Conservation (phyloP, 2,797 vertebrate species). For the Hafferia zeledoni region DNA sequence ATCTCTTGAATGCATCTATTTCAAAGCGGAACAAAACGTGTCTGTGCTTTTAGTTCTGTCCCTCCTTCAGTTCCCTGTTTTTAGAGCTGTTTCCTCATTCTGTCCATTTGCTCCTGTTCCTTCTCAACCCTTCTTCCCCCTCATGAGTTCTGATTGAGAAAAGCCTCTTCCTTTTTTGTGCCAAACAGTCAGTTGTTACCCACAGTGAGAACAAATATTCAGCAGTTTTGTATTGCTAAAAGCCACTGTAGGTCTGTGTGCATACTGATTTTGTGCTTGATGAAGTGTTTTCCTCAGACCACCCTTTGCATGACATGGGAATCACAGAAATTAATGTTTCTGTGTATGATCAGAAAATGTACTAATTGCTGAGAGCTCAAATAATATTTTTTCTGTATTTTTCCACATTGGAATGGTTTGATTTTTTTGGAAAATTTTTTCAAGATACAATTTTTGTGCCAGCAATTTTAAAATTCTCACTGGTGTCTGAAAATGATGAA, state of each 20-base stretch:
- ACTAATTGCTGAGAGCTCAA: not conserved
- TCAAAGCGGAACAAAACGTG: accelerated
- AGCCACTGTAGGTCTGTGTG: not conserved
- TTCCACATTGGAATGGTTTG: not conserved
- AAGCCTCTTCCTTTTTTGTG: not conserved
- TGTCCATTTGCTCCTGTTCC: not conserved
- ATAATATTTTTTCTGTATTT: not conserved
- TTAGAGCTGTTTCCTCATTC: not conserved
- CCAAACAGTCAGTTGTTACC: not conserved
- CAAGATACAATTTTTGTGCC: not conserved
- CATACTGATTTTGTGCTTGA: not conserved
- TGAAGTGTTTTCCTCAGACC: not conserved
- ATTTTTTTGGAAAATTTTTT: not conserved
- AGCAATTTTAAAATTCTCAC: not conserved
- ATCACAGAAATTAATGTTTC: not conserved
- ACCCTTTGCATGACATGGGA: not conserved
- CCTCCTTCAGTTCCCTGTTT: not conserved
- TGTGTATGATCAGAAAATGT: not conserved
- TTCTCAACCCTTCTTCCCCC: not conserved
- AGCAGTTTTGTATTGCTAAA: not conserved
- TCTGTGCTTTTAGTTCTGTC: not conserved
- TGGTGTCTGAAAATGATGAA: not conserved
- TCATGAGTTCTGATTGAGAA: not conserved
- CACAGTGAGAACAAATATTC: not conserved
- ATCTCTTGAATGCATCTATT: not conserved